These are phyloP conservation scores for Beris chalybata DNA, from an alignment of 2,888 invertebrate genomes.

Conservation along the genomic window DNA sequence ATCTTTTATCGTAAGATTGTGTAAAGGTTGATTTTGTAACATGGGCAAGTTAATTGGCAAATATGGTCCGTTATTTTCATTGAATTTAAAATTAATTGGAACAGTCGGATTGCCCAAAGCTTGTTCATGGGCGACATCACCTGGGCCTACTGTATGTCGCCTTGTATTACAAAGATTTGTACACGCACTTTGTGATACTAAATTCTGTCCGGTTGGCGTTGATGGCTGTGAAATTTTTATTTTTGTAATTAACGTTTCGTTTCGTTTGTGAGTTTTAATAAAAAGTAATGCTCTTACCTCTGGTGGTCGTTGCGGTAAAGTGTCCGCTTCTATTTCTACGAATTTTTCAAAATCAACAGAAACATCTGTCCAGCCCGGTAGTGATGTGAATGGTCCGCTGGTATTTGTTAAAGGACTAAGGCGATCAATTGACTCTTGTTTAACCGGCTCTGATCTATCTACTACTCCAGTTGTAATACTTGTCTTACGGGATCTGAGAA, in stretches of 20 bases:
- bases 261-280: background rate
- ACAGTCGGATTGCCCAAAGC: constrained; percentile 60
- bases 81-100: constrained; percentile 53
- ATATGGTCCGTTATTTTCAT: constrained; percentile 61
- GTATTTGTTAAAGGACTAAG: constrained; percentile 54
- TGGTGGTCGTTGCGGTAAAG: constrained; percentile 3
- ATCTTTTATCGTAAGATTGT: constrained; percentile 87
- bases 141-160: constrained; percentile 91
- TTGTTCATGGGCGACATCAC: constrained; percentile 84
- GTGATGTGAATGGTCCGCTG: constrained; percentile 43
- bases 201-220: constrained; percentile 45
- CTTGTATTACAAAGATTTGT: constrained; percentile 63
- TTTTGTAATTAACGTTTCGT: background rate
- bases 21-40: constrained; percentile 79
- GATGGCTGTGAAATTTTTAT: constrained; percentile 1
- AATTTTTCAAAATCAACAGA: constrained; percentile 54
- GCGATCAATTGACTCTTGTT: constrained; percentile 54
- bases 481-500: constrained; percentile 59
- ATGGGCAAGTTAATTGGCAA: constrained; percentile 82
- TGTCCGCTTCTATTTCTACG: constrained; percentile 48
- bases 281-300: constrained; percentile 10
- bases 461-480: constrained; percentile 65
- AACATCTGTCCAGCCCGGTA: constrained; percentile 51
- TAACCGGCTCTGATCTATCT: constrained; percentile 58
- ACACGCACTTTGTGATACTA: constrained; percentile 41